Percentiles rank a stretch among this genome's conserved stretches.
These are phyloP conservation scores for Cosmia trapezina DNA, from an alignment of 2,888 invertebrate genomes.

Conservation along the genomic window DNA sequence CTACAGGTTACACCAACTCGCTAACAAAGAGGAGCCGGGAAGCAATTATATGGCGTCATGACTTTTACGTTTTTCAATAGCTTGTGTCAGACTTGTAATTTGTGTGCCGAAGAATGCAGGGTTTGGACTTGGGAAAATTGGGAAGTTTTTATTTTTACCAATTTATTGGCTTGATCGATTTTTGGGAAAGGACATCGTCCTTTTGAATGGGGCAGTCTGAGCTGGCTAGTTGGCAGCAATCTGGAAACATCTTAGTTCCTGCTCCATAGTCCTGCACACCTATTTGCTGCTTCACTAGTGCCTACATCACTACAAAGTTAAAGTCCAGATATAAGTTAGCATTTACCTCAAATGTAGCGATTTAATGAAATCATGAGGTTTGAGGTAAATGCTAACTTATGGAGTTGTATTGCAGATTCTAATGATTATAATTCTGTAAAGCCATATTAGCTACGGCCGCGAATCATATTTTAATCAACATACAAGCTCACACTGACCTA, in stretches of 20 bases:
- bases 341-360: too few species aligned
- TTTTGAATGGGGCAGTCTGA: not conserved
- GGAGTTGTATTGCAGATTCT: too few species aligned
- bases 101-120: slow-evolving; percentile 1
- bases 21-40: slow-evolving; percentile 43
- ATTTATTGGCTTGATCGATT: slow-evolving; percentile 7
- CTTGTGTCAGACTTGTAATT: slow-evolving; percentile 25
- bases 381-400: too few species aligned
- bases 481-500: too few species aligned
- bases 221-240: not conserved
- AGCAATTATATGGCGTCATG: slow-evolving; percentile 54
- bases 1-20: slow-evolving; percentile 37
- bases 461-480: too few species aligned
- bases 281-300: too few species aligned
- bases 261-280: not conserved
- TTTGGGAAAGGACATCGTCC: not conserved
- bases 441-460: too few species aligned
- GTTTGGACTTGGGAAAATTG: slow-evolving; percentile 1
- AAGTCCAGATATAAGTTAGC: too few species aligned
- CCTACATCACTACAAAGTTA: not conserved
- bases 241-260: too few species aligned
- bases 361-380: too few species aligned
- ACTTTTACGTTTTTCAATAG: slow-evolving; percentile 37
- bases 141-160: not conserved
- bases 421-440: too few species aligned